phyloP scores from a whole-genome alignment of 1,140 invertebrate genomes.

The Phortica variegata region DNA sequence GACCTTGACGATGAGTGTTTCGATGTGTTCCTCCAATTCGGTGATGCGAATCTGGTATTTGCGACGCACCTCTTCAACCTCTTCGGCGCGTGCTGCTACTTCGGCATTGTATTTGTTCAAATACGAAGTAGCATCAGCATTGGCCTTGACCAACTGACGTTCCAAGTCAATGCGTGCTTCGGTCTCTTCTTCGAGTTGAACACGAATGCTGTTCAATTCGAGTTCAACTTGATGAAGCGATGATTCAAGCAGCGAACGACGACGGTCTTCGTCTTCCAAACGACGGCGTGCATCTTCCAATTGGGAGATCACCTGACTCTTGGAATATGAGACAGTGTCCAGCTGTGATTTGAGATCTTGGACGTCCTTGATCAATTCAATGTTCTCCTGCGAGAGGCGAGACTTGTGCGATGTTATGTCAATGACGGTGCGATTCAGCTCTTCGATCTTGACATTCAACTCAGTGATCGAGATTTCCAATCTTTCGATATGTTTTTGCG shows the following conservation, averaged over 20 bases:
- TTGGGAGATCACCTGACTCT: constrained; percentile 81
- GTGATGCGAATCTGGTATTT: constrained; percentile 89
- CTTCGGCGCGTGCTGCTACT: constrained; percentile 83
- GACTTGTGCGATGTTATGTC: constrained; percentile 92
- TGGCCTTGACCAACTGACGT: constrained; percentile 88
- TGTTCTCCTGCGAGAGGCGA: constrained; percentile 86
- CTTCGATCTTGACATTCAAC: constrained; percentile 90
- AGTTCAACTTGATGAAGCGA: constrained; percentile 87
- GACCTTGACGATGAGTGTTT: constrained; percentile 86
- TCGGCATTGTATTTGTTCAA: constrained; percentile 92
- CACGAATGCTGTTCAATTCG: constrained; percentile 88
- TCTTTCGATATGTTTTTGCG: constrained; percentile 85
- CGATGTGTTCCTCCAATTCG: constrained; percentile 95
- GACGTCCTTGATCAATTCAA: constrained; percentile 90
- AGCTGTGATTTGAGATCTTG: constrained; percentile 91
- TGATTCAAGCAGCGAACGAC: constrained; percentile 84
- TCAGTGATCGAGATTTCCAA: constrained; percentile 87
- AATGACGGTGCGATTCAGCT: constrained; percentile 89
- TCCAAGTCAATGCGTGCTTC: constrained; percentile 93
- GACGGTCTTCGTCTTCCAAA: constrained; percentile 92
- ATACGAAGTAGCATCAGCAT: constrained; percentile 84
- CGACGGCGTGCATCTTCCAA: constrained; percentile 90
- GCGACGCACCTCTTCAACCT: constrained; percentile 89
- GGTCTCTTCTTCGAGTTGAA: constrained; percentile 93
- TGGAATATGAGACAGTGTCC: constrained; percentile 88